Evolutionary conservation across 2,797 vertebrate species (phyloP).

Genomic region (Tachyglossus aculeatus): DNA sequence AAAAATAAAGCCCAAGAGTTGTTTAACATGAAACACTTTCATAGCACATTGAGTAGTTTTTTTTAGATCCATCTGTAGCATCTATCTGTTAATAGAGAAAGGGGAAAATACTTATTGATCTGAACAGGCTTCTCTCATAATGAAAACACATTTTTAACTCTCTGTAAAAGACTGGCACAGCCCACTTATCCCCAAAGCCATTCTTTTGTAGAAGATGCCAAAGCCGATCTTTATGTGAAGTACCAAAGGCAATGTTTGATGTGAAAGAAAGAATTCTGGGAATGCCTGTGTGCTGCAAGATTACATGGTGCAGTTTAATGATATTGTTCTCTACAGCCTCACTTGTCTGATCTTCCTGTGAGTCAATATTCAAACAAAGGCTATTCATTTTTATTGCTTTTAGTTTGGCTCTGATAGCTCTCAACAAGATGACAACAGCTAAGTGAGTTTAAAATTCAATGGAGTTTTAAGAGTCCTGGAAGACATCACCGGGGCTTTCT

Average conservation of each 20-base stretch:
- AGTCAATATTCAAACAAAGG: constrained; percentile 51
- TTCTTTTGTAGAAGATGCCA: constrained; percentile 60
- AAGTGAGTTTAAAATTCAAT: background rate
- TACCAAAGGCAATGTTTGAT: constrained; percentile 63
- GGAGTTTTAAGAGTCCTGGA: background rate
- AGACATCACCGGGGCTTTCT: background rate
- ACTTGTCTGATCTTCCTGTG: constrained; percentile 51
- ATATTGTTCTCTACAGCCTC: constrained; percentile 50
- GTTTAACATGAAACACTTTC: background rate
- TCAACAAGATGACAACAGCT: constrained; percentile 15
- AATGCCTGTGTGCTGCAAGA: constrained; percentile 48
- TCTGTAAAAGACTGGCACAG: constrained; percentile 65
- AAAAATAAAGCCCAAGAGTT: background rate
- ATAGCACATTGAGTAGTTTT: background rate
- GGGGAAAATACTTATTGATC: constrained; percentile 3
- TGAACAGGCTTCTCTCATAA: constrained; percentile 32
- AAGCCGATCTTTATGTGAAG: constrained; percentile 49
- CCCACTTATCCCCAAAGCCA: constrained; percentile 58
- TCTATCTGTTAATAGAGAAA: constrained; percentile 38
- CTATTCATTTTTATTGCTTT: constrained; percentile 46
- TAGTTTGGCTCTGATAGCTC: constrained; percentile 22
- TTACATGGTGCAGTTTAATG: constrained; percentile 59
- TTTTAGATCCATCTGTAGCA: constrained; percentile 21
- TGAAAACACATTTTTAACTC: constrained; percentile 59
- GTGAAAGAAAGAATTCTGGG: constrained; percentile 48